Evolutionary conservation across 1,140 invertebrate species (phyloP).

Genomic region (Heliothis virescens): DNA sequence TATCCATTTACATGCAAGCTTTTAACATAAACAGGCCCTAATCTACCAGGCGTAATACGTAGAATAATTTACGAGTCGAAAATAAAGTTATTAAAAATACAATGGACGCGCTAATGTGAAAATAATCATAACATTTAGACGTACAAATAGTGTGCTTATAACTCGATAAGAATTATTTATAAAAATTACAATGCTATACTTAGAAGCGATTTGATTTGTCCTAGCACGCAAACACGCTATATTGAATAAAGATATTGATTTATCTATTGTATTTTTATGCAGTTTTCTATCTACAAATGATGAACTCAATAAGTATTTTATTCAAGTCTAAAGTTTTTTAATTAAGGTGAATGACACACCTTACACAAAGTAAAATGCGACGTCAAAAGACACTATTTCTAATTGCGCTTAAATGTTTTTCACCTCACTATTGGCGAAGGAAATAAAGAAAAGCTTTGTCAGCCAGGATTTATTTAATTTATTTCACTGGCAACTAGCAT

Average conservation of each 20-base stretch:
- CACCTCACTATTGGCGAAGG: too few relatives aligned
- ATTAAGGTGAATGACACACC: too few relatives aligned
- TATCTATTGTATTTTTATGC: not conserved
- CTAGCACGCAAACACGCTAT: slow-evolving; percentile 23
- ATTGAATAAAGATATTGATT: not conserved
- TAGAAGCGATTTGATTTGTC: not conserved
- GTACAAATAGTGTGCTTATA: not conserved
- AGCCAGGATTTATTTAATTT: slow-evolving; percentile 20
- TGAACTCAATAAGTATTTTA: not conserved
- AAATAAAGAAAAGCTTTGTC: not conserved
- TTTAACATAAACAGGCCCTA: not conserved
- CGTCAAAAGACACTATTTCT: too few relatives aligned
- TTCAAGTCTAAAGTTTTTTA: too few relatives aligned
- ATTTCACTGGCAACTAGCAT: slow-evolving; percentile 8
- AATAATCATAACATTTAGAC: not conserved
- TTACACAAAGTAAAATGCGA: too few relatives aligned
- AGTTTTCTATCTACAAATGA: not conserved
- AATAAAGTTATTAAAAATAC: slow-evolving; percentile 10
- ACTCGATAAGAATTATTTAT: slow-evolving; percentile 10
- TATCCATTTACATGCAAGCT: not conserved
- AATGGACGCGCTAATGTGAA: not conserved
- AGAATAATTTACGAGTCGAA: not conserved
- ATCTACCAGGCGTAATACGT: not conserved
- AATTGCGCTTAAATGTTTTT: too few relatives aligned
- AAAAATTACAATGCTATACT: not conserved